phyloP scores from a whole-genome alignment of 1,140 invertebrate species.

The Tetramorium alpestre region DNA sequence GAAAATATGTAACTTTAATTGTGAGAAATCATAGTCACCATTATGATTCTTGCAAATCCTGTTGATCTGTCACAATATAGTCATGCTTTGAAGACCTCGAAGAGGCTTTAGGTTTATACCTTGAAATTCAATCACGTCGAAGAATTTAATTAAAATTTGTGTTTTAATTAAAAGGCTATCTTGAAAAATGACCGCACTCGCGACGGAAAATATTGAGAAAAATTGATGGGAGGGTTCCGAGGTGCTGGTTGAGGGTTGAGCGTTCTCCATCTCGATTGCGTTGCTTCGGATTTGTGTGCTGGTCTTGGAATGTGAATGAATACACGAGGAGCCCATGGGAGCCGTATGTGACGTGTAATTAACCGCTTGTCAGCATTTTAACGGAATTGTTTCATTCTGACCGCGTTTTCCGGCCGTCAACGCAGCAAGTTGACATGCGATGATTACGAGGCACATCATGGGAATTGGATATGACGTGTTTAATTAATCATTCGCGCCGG shows the following conservation, averaged over 20 bases:
- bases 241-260: neutral
- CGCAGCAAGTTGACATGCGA: neutral
- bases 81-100: too few species aligned
- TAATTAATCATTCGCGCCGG: constrained; percentile 22
- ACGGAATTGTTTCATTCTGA: neutral
- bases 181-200: neutral
- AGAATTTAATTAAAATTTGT: neutral
- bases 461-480: neutral
- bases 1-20: neutral
- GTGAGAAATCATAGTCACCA: neutral
- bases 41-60: neutral
- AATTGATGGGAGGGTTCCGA: neutral
- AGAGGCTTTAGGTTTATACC: neutral
- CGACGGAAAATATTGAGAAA: neutral
- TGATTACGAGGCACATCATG: neutral
- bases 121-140: neutral
- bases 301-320: neutral
- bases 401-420: neutral
- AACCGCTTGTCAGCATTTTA: constrained; percentile 41
- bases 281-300: neutral
- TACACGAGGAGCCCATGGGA: neutral
- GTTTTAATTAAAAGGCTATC: neutral
- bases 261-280: neutral
- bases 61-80: neutral
- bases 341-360: constrained; percentile 31